Percentiles rank a stretch among this genome's conserved stretches.
Conservation (phyloP, 2,113 vertebrate genomes). For the Microtus ochrogaster region DNA sequence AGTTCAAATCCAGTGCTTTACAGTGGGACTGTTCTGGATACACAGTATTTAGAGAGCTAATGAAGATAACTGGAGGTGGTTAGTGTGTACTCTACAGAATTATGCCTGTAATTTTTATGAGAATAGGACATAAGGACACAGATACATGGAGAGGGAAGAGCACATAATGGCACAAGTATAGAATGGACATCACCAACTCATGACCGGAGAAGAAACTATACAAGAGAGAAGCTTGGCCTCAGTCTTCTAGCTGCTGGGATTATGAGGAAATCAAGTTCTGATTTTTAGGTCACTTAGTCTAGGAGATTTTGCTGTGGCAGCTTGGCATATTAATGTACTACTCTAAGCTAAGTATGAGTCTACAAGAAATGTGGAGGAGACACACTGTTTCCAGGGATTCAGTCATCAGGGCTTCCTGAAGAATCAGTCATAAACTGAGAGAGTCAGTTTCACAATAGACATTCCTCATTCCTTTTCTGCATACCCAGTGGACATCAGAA, state of each 20-base stretch:
- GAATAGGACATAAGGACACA: neutral
- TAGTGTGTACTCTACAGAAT: neutral
- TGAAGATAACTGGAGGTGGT: neutral
- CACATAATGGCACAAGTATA: neutral
- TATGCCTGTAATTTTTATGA: neutral
- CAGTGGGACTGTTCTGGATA: neutral
- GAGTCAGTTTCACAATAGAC: neutral
- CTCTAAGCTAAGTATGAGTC: neutral
- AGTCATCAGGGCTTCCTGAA: neutral
- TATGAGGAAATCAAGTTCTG: neutral
- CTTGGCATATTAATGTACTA: neutral
- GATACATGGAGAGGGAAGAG: too few relatives aligned
- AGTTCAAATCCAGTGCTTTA: too few relatives aligned
- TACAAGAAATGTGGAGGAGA: neutral
- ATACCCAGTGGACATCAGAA: neutral
- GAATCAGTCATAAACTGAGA: neutral
- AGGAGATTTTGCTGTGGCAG: neutral
- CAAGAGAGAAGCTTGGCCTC: neutral
- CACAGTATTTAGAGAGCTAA: neutral
- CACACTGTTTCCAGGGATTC: neutral
- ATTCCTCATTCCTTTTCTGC: too few relatives aligned
- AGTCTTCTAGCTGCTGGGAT: neutral
- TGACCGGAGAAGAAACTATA: neutral
- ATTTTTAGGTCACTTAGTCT: neutral
- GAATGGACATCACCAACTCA: neutral